These are phyloP conservation scores for Botia kubotai DNA, from an alignment of 2,797 vertebrate species.

Conservation along the genomic window DNA sequence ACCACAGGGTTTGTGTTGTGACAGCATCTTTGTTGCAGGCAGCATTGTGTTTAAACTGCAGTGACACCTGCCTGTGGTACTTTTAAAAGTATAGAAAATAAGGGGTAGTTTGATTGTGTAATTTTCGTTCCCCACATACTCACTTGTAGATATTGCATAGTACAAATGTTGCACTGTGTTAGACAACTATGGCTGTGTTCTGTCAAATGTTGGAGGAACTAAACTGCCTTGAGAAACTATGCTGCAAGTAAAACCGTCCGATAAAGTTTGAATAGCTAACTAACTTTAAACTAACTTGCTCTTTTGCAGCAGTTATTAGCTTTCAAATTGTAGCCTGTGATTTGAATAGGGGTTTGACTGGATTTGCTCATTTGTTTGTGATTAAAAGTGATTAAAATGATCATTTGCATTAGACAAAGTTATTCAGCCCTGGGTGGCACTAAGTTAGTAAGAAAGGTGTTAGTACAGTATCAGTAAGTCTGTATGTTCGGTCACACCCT, in stretches of 20 bases:
- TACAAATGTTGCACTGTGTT: no score
- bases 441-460: constrained; percentile 22
- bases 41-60: constrained; percentile 13
- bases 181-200: neutral
- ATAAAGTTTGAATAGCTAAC: neutral
- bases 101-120: neutral
- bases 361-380: neutral
- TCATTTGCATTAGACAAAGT: constrained; percentile 35
- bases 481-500: constrained; percentile 57
- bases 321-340: neutral
- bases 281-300: neutral
- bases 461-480: constrained; percentile 46
- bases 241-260: neutral
- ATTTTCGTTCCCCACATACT: neutral
- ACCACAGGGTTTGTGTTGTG: constrained; percentile 15
- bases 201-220: neutral
- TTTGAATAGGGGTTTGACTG: neutral
- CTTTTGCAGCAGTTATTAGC: neutral
- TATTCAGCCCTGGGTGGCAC: constrained; percentile 28
- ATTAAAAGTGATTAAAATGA: neutral
- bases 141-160: neutral
- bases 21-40: constrained; percentile 21
- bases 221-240: neutral
- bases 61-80: constrained; percentile 4
- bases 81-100: neutral